A percentile compares a stretch with the other conserved stretches of the same genome.
phyloP scores from a whole-genome alignment of 2,888 invertebrate genomes.

The Aspidapion aeneum region DNA sequence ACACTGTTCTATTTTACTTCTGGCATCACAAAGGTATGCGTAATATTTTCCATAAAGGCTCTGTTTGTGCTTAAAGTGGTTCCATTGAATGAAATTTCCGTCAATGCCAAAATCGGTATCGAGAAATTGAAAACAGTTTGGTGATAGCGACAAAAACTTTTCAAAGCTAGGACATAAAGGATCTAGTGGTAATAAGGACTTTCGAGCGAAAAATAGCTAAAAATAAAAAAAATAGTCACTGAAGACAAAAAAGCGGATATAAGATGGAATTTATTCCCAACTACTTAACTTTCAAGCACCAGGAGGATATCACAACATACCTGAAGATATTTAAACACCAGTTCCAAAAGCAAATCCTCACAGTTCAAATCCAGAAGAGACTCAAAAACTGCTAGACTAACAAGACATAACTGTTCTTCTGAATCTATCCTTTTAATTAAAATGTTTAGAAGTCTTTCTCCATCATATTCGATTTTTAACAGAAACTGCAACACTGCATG shows the following conservation, averaged over 20 bases:
- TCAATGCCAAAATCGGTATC: slow-evolving; percentile 33
- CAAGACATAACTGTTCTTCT: slow-evolving; percentile 62
- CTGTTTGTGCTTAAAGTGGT: slow-evolving; percentile 55
- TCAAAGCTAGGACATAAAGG: slow-evolving; percentile 71
- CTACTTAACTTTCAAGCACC: no score
- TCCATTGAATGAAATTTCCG: slow-evolving; percentile 46
- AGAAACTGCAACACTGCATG: slow-evolving; percentile 83
- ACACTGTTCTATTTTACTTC: slow-evolving; percentile 71
- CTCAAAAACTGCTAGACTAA: slow-evolving; percentile 86
- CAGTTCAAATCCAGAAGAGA: slow-evolving; percentile 89
- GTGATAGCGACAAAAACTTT: slow-evolving; percentile 70
- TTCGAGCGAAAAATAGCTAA: slow-evolving; percentile 58
- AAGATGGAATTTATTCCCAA: no score
- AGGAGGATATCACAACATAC: no score
- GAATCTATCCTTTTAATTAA: slow-evolving; percentile 71
- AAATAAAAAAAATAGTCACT: slow-evolving; percentile 37
- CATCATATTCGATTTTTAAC: slow-evolving; percentile 79
- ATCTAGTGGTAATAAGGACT: slow-evolving; percentile 67
- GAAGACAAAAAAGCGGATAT: slow-evolving; percentile 41
- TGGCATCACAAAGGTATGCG: slow-evolving; percentile 83
- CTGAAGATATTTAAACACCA: slow-evolving; percentile 80
- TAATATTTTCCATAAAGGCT: slow-evolving; percentile 78
- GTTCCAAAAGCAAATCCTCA: slow-evolving; percentile 93
- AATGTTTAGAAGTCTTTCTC: slow-evolving; percentile 75
- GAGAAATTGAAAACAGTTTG: slow-evolving; percentile 56